These are phyloP conservation scores for Diabrotica undecimpunctata DNA, from an alignment of 1,140 invertebrate species.

Conservation along the genomic window DNA sequence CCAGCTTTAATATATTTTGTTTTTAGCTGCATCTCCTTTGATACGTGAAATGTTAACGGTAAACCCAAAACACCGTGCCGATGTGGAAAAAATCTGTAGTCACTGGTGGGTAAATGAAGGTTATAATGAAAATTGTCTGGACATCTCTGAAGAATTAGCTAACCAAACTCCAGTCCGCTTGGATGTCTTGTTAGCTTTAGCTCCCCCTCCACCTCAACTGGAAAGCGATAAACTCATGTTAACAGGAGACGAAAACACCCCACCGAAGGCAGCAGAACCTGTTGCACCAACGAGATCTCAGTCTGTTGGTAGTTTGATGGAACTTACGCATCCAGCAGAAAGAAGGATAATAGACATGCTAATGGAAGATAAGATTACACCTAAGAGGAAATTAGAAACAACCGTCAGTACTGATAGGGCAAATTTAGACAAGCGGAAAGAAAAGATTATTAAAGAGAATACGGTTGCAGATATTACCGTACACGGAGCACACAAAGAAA, in stretches of 20 bases:
- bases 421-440: slow-evolving; percentile 54
- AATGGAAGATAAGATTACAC: slow-evolving; percentile 51
- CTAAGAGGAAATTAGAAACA: slow-evolving; percentile 67
- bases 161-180: slow-evolving; percentile 85
- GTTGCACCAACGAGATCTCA: slow-evolving; percentile 58
- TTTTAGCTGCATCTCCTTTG: slow-evolving; percentile 84
- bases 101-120: slow-evolving; percentile 94
- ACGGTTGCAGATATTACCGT: slow-evolving; percentile 45
- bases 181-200: slow-evolving; percentile 80
- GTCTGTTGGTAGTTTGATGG: slow-evolving; percentile 65
- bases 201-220: slow-evolving; percentile 61
- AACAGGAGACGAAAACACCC: slow-evolving; percentile 48
- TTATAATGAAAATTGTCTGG: slow-evolving; percentile 77
- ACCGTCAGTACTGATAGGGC: slow-evolving; percentile 63
- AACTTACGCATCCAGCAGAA: slow-evolving; percentile 52
- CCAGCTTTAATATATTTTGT: slow-evolving; percentile 13
- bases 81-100: slow-evolving; percentile 89
- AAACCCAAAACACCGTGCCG: slow-evolving; percentile 81
- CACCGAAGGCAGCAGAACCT: slow-evolving; percentile 38
- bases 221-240: slow-evolving; percentile 65
- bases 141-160: slow-evolving; percentile 81
- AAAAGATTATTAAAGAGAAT: slow-evolving; percentile 48
- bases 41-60: slow-evolving; percentile 94
- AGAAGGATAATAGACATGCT: slow-evolving; percentile 66
- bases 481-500: slow-evolving; percentile 33